Conservation (phyloP, 2,113 vertebrate species). For the Lipophrys pholis region DNA sequence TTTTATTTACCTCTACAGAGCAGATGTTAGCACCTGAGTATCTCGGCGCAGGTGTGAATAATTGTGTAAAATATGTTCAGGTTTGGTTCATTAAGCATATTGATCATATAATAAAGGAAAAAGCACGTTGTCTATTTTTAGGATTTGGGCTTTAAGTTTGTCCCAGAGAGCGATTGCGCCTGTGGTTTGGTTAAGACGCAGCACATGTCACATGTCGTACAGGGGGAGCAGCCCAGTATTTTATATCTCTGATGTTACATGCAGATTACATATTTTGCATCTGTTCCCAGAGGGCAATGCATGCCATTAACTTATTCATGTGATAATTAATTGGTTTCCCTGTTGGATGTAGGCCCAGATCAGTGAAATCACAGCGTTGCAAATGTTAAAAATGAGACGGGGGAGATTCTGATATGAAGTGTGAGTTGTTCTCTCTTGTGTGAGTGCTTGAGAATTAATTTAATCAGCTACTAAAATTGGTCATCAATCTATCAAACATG, state of each 20-base stretch:
- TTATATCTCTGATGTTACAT: background rate
- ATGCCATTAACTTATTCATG: constrained; percentile 14
- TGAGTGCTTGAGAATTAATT: constrained; percentile 4
- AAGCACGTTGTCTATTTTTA: background rate
- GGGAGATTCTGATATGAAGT: constrained; percentile 3
- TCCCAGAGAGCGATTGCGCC: too few species aligned
- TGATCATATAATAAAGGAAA: background rate
- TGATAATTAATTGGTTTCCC: constrained; percentile 31
- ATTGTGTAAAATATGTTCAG: constrained; percentile 17
- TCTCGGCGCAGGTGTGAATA: constrained; percentile 3
- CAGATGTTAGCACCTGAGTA: constrained; percentile 35
- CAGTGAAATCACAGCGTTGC: background rate
- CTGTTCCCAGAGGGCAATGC: constrained; percentile 7
- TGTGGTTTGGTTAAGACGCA: too few species aligned
- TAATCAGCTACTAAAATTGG: background rate
- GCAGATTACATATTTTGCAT: background rate
- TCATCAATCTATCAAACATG: background rate
- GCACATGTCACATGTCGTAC: background rate
- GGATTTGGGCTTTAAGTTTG: background rate
- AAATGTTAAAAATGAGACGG: constrained; percentile 6
- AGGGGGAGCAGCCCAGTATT: background rate
- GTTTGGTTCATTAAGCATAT: constrained; percentile 18
- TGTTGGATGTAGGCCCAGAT: constrained; percentile 12
- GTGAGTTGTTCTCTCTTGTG: background rate
- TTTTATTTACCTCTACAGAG: constrained; percentile 24